Base-by-base conservation (phyloP, 2,888 invertebrate species). In the Diploptera punctata region DNA sequence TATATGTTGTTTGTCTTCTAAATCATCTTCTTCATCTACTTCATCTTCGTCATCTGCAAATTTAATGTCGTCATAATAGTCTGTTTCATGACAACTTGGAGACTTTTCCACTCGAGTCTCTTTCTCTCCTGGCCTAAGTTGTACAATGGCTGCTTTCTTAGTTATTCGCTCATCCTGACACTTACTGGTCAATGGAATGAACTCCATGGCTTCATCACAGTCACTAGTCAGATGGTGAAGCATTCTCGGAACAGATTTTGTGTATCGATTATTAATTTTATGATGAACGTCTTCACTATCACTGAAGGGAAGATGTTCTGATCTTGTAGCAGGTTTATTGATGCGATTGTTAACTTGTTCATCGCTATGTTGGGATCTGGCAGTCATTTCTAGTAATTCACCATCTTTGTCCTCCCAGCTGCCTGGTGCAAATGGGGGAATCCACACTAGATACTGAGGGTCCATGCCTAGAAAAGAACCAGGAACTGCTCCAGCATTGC, bases 391-490 rank as follows among this genome's bases (percentile, higher is more conserved):
- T 2, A 57, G 57, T 10, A 57, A 3, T 31, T 57, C 68, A 1
- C 43, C 68, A 7, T 57, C 57, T 9, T 26, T 33, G 24, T 68
- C 68, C 3, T 67, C 67, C 68, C 68, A 68, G 33, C 19, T 21
- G 7, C 68, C 68, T 4, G 68, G 68, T 10, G 68, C 54, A 54
- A 80, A 79, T 0, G 94, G 94, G 5, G 95, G 94, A 76, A 94
- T 94, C 94, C 94, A 95, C 0, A 94, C 91, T 60, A 94, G 84
- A 81, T 93, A 94, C 0, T 94, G 94, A 0, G 94, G 94, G 82
- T 95, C 95, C 94, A 94, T 94, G 62, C 94, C 94, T 72, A 94
- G 83, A 49, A 73, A 74, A 0, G 94, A 94, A 21, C 94, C 95
- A 1, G 95, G 94, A 16, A 91, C 93, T 9, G 93, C 93, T 74